These are phyloP conservation scores for Arbacia lixula DNA, from an alignment of 53 echinoderm and acorn worm species.

Conservation along the genomic window DNA sequence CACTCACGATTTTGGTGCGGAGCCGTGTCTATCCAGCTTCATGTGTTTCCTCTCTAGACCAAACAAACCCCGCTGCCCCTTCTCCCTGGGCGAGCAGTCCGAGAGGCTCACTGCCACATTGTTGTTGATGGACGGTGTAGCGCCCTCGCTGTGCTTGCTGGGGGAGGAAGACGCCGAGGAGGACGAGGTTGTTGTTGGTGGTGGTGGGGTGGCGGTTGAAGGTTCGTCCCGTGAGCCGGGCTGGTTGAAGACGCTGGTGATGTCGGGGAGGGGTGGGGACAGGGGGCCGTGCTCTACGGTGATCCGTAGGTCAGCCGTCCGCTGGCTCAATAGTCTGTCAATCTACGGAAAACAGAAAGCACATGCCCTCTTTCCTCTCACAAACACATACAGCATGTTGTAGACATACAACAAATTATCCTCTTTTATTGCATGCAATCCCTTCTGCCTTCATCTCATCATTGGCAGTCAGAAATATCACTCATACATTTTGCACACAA, in stretches of 20 bases:
- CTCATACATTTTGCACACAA: no score
- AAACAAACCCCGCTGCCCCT: background rate
- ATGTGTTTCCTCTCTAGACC: slow-evolving; percentile 9
- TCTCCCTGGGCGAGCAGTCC: slow-evolving; percentile 19
- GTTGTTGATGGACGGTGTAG: slow-evolving; percentile 2
- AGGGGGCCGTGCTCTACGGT: slow-evolving; percentile 92
- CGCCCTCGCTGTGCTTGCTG: background rate
- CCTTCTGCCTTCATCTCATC: no score
- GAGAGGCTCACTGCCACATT: slow-evolving; percentile 11
- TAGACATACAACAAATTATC: no score
- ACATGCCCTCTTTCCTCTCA: no score
- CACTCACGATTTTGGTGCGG: slow-evolving; percentile 67
- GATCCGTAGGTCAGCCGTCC: slow-evolving; percentile 72
- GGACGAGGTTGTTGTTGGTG: no score
- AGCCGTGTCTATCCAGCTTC: slow-evolving; percentile 55
- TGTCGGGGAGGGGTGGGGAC: slow-evolving; percentile 33
- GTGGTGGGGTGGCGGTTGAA: no score
- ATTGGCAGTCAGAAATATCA: no score
- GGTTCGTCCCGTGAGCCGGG: no score
- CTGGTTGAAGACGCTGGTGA: slow-evolving; percentile 35
- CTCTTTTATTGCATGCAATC: no score
- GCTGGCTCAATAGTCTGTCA: slow-evolving; percentile 74
- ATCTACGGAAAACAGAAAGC: no score
- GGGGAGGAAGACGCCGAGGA: background rate
- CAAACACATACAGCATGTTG: no score